Conservation (phyloP, 1,140 invertebrate species). For the Proctacanthus coquilletti region DNA sequence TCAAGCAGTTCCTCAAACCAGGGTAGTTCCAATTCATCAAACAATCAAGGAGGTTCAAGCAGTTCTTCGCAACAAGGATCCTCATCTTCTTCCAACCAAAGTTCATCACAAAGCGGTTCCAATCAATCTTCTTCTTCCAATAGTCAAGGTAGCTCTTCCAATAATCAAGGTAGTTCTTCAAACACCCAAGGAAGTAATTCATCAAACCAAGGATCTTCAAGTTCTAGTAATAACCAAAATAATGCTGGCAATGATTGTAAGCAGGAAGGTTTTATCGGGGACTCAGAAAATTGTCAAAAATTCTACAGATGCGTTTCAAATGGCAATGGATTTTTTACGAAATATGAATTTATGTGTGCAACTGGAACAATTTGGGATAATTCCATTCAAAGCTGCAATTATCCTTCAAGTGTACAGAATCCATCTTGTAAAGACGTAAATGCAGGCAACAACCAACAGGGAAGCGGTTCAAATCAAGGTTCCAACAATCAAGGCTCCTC, state of each 20-base stretch:
- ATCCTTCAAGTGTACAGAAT: conserved; percentile 38
- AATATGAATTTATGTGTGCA: conserved; percentile 45
- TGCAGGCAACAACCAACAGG: conserved; percentile 21
- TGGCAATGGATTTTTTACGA: conserved; percentile 33
- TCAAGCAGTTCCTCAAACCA: conserved; percentile 3
- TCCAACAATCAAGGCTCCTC: conserved; percentile 12
- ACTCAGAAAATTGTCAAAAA: conserved; percentile 34
- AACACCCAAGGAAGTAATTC: conserved; percentile 6
- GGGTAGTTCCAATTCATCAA: conserved; percentile 10
- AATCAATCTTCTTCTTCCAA: conserved; percentile 9
- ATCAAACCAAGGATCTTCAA: conserved; percentile 1
- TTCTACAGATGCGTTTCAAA: conserved; percentile 51
- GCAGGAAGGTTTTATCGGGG: too few species aligned
- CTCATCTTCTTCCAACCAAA: neutral
- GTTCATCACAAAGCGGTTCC: neutral
- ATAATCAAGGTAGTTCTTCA: conserved; percentile 7
- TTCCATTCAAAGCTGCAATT: conserved; percentile 28
- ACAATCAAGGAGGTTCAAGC: conserved; percentile 5
- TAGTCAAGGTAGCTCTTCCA: conserved; percentile 9
- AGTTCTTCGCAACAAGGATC: neutral
- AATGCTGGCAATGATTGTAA: too few species aligned
- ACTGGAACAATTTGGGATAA: conserved; percentile 40
- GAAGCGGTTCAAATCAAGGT: conserved; percentile 4
- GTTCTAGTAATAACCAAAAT: neutral
- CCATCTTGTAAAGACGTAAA: conserved; percentile 42